These are phyloP conservation scores for Macaca mulatta DNA, from an alignment of 2,113 vertebrate species.

Conservation along the genomic window DNA sequence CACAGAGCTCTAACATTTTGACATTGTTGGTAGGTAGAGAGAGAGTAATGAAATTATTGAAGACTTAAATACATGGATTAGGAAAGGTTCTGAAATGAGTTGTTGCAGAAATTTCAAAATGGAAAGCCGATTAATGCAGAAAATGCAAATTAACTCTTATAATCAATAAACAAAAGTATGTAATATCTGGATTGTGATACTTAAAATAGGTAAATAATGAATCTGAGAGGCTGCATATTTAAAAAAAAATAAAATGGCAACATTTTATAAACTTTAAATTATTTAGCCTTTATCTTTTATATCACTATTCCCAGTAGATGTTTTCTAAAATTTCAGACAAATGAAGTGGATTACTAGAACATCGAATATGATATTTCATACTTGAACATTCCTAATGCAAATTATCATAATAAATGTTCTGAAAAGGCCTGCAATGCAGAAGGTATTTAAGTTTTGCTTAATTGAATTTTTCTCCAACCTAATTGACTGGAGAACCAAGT, in stretches of 20 bases:
- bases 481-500: neutral
- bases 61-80: conserved; percentile 84
- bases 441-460: neutral
- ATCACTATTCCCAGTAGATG: neutral
- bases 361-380: neutral
- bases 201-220: conserved; percentile 76
- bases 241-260: conserved; percentile 69
- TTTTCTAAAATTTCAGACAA: neutral
- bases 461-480: neutral
- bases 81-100: conserved; percentile 80
- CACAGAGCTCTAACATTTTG: conserved; percentile 82
- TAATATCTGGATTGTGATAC: conserved; percentile 78
- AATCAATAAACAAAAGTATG: conserved; percentile 81
- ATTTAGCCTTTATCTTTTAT: neutral
- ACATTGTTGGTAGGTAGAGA: conserved; percentile 77
- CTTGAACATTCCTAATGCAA: neutral
- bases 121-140: conserved; percentile 82
- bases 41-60: conserved; percentile 81
- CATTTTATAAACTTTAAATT: conserved; percentile 36
- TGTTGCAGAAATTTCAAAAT: conserved; percentile 83
- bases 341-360: neutral
- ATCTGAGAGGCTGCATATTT: conserved; percentile 70
- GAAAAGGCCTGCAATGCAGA: neutral
- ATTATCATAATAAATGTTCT: neutral
- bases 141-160: conserved; percentile 80